These are phyloP conservation scores for Chaetodon trifasciatus DNA, from an alignment of 2,797 vertebrate genomes.

Conservation along the genomic window DNA sequence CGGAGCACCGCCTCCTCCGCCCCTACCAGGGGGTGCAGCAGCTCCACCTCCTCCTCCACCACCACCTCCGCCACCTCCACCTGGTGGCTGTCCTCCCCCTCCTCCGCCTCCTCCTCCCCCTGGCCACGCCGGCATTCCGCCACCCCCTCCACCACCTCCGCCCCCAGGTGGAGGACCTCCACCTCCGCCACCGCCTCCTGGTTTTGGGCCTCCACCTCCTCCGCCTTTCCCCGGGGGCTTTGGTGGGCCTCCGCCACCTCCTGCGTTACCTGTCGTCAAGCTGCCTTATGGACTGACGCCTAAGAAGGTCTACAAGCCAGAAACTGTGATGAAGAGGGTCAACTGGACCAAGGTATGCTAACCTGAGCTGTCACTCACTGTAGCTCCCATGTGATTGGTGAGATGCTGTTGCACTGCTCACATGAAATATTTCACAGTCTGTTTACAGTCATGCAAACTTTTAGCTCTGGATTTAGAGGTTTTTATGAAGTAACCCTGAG, in stretches of 20 bases:
- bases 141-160: conserved; percentile 84
- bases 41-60: conserved; percentile 81
- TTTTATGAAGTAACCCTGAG: neutral
- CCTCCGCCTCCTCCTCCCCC: conserved; percentile 80
- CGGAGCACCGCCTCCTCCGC: conserved; percentile 62
- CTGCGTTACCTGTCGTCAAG: conserved; percentile 74
- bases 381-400: neutral
- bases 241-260: conserved; percentile 78
- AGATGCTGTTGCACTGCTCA: neutral
- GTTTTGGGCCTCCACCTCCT: conserved; percentile 83
- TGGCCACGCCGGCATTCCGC: conserved; percentile 65
- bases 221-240: conserved; percentile 80
- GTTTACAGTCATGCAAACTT: neutral
- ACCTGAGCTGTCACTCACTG: neutral
- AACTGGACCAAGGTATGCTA: conserved; percentile 96
- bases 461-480: neutral
- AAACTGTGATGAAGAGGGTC: conserved; percentile 94
- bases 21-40: conserved; percentile 70
- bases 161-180: conserved; percentile 82
- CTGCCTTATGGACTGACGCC: conserved; percentile 93
- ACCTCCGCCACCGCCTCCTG: conserved; percentile 87
- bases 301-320: conserved; percentile 94
- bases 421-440: neutral
- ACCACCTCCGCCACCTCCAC: conserved; percentile 84
- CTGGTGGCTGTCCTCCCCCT: conserved; percentile 74